Evolutionary conservation across 2,113 vertebrate genomes (phyloP).

Genomic region (Chunga burmeisteri): DNA sequence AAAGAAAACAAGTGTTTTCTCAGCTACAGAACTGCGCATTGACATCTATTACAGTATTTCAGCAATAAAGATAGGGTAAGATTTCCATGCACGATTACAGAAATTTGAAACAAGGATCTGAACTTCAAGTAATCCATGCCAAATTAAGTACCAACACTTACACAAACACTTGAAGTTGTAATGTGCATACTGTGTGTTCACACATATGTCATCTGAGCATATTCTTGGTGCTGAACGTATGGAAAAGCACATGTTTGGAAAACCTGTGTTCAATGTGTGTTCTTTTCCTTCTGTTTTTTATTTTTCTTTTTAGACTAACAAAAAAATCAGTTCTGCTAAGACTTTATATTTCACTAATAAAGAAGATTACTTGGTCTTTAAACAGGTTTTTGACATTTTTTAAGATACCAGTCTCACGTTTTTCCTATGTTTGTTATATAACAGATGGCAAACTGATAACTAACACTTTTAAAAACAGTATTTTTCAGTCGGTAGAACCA

Average conservation of each 20-base stretch:
- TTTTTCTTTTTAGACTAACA: background rate
- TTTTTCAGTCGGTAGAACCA: background rate
- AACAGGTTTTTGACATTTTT: background rate
- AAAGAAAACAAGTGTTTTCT: background rate
- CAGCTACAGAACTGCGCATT: background rate
- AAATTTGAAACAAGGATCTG: background rate
- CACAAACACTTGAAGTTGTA: background rate
- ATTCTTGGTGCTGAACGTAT: background rate
- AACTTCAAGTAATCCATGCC: background rate
- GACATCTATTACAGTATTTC: background rate
- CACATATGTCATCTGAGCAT: background rate
- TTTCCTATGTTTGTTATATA: background rate
- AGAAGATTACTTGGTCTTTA: background rate
- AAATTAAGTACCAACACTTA: background rate
- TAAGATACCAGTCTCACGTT: background rate
- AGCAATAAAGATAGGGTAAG: background rate
- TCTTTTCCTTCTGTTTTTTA: background rate
- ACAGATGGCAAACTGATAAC: background rate
- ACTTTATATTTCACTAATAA: background rate
- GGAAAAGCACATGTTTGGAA: background rate
- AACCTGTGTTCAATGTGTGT: background rate
- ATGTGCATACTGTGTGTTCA: background rate
- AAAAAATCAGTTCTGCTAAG: background rate
- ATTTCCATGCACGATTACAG: background rate
- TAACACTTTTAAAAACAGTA: background rate